A percentile compares a stretch with the other conserved stretches of the same genome.
Evolutionary conservation across 2,113 vertebrate genomes (phyloP).

Genomic region (Cephalopholis sonnerati): DNA sequence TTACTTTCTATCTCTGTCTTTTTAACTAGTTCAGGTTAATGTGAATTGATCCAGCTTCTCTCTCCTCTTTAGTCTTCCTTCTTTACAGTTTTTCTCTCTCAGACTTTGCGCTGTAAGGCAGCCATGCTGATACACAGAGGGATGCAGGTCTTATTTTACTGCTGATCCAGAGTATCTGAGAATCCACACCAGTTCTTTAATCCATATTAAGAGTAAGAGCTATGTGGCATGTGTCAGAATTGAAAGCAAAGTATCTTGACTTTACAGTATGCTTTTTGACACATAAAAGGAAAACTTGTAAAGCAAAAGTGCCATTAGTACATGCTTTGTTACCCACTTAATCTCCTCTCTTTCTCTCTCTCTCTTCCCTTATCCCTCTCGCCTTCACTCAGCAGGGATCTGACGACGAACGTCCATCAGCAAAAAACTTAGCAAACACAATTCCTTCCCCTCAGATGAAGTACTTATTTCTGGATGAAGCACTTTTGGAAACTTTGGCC

Average conservation of each 20-base stretch:
- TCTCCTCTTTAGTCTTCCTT: background rate
- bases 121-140: background rate
- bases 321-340: conserved; percentile 14
- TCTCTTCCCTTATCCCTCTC: background rate
- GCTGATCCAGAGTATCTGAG: background rate
- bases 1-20: background rate
- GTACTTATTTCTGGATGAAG: conserved; percentile 49
- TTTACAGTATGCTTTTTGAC: background rate
- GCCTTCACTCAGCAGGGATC: conserved; percentile 30
- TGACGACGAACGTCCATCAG: conserved; percentile 27
- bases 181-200: conserved; percentile 13
- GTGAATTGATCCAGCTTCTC: background rate
- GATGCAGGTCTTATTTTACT: background rate
- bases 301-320: conserved; percentile 21
- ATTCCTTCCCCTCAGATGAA: conserved; percentile 29
- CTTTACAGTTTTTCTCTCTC: background rate
- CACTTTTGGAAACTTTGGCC: conserved; percentile 50
- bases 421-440: conserved; percentile 6
- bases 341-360: conserved; percentile 24
- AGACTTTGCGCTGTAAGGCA: background rate
- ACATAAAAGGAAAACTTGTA: conserved; percentile 16
- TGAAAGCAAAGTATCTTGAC: conserved; percentile 25
- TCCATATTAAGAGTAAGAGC: conserved; percentile 2
- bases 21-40: background rate
- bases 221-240: background rate